phyloP scores from a whole-genome alignment of 2,888 invertebrate genomes.

The Brachypterus glaber region DNA sequence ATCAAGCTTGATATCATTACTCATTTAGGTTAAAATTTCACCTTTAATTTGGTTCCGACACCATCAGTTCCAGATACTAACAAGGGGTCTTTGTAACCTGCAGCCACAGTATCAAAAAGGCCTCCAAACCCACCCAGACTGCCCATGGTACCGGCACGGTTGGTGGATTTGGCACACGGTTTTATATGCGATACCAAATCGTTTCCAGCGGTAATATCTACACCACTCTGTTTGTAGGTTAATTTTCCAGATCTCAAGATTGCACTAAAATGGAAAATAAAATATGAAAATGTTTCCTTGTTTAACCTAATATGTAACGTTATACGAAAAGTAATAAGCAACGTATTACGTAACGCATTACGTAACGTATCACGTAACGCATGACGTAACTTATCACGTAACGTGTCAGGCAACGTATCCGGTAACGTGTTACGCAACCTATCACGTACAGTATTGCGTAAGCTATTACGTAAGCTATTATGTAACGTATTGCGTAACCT shows the following conservation, averaged over 20 bases:
- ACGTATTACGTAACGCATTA: not conserved
- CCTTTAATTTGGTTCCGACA: constrained; percentile 93
- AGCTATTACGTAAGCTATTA: too few species aligned
- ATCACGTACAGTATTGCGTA: too few species aligned
- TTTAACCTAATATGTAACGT: too few species aligned
- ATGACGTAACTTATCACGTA: too few species aligned
- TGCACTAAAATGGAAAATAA: constrained; percentile 35
- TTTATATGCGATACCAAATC: constrained; percentile 75
- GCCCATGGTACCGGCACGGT: constrained; percentile 68
- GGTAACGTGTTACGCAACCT: too few species aligned
- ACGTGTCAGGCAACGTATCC: too few species aligned
- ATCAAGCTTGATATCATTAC: too few species aligned
- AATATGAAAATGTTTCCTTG: not conserved
- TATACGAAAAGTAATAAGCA: too few species aligned
- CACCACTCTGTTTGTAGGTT: constrained; percentile 85
- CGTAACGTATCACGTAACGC: too few species aligned
- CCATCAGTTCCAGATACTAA: constrained; percentile 93
- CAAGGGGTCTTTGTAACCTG: constrained; percentile 66
- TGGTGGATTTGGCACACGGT: constrained; percentile 68
- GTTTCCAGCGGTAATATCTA: constrained; percentile 89
- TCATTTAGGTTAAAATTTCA: too few species aligned
- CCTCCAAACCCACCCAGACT: constrained; percentile 90
- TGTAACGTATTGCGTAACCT: too few species aligned
- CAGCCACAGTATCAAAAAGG: constrained; percentile 74
- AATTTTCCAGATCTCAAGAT: constrained; percentile 52